phyloP scores from a whole-genome alignment of 2,888 invertebrate genomes.

The Onthophagus sagittarius region DNA sequence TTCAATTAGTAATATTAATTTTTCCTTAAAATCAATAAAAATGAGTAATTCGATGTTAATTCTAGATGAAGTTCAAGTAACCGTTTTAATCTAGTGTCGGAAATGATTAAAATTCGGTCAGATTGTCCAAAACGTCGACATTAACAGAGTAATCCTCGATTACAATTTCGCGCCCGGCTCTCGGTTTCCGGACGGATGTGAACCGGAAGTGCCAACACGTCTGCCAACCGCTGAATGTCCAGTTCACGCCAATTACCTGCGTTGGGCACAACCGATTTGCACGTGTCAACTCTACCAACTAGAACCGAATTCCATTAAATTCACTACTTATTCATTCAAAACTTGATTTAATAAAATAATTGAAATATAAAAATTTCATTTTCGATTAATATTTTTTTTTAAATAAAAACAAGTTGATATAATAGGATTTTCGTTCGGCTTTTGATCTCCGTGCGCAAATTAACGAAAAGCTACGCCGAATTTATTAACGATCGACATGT shows the following conservation, averaged over 20 bases:
- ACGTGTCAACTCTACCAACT: background rate
- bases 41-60: too few relatives aligned
- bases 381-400: too few relatives aligned
- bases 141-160: background rate
- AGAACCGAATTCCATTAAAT: background rate
- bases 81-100: background rate
- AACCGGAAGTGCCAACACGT: background rate
- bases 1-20: too few relatives aligned
- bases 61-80: background rate
- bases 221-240: background rate
- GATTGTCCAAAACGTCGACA: background rate
- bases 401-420: too few relatives aligned
- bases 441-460: background rate
- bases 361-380: too few relatives aligned
- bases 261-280: background rate
- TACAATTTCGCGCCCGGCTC: background rate
- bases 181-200: background rate
- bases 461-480: background rate
- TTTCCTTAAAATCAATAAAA: too few relatives aligned
- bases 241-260: background rate
- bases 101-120: background rate
- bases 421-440: background rate
- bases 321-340: background rate
- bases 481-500: background rate
- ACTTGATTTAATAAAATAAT: too few relatives aligned